Base-by-base conservation (phyloP, 2,888 invertebrate species). In the Cephus rjabovi region DNA sequence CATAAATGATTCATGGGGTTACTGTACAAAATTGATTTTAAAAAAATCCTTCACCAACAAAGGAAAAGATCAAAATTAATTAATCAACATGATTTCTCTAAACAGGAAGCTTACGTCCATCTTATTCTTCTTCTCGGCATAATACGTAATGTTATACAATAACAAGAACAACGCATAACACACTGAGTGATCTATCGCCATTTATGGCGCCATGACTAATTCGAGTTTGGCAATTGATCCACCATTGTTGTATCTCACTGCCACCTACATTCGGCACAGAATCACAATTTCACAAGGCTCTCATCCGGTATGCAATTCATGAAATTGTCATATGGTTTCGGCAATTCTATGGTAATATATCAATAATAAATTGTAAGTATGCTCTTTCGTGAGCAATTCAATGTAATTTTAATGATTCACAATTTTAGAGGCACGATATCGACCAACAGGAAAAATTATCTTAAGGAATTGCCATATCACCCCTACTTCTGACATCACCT, bases 141-240 rank as follows among this genome's bases (percentile, higher is more conserved):
- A 2, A 23, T 56, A 56, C 56, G 9, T 23, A 56, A 23, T 9
- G 6, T 56, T 56, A 56, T 23, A 56, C 56, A 56, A 56, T 4
- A 15, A 40, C 23, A 56, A 23, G 56, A 56, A 56, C 56, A 40
- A 40, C 12, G 4, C 4, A 37, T 12, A 40, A 56, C 40, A 9
- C 56, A 56, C 9, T 23, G 23, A 77, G 23, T 35, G 56, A 31
- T 30, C 77, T 71, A 33, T 75, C 11, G 23, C 77, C 70, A 37
- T 77, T 77, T 75, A 77, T 34, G 75, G 75, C 30, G 11, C 35
- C 69, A 40, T 77, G 77, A 77, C 77, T 77, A 75, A 75, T 70
- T n/a, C 74, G 56, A 77, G 71, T 77, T 77, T 75, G 71, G 71
- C 77, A 77, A 77, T 73, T 73, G 70, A 40, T 69, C 69, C 40